Evolutionary conservation across 2,113 vertebrate genomes (phyloP).

Genomic region (Otus sunia): DNA sequence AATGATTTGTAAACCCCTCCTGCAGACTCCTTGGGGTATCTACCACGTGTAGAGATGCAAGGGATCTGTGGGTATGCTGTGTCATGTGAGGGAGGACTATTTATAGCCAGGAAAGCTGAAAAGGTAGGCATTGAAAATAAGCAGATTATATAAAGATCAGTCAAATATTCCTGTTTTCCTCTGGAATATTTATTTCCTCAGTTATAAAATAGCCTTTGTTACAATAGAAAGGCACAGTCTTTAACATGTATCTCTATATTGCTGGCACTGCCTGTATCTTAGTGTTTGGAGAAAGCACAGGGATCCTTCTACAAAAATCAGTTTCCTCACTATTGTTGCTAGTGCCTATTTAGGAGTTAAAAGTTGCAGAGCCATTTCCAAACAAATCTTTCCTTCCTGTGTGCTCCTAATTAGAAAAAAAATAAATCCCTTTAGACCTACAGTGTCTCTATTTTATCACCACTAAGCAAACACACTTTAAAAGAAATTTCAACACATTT

Average conservation of each 20-base stretch:
- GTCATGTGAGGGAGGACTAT: background rate
- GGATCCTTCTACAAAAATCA: background rate
- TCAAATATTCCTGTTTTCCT: background rate
- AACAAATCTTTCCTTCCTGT: background rate
- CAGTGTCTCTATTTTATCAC: background rate
- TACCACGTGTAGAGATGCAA: background rate
- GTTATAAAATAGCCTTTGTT: background rate
- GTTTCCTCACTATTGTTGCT: background rate
- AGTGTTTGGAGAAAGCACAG: background rate
- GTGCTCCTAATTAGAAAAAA: background rate
- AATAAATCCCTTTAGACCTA: background rate
- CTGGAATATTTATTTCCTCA: background rate
- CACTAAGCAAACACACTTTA: background rate
- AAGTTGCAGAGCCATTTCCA: background rate
- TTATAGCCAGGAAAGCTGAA: background rate
- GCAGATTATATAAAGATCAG: conserved; percentile 31
- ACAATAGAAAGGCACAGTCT: background rate
- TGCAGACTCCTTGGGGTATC: background rate
- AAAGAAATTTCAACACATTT: background rate
- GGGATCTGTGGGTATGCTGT: background rate
- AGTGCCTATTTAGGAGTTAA: background rate
- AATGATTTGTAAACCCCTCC: background rate
- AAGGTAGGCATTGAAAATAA: conserved; percentile 7
- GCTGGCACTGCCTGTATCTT: background rate
- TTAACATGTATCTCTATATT: background rate